These are phyloP conservation scores for Crocodylus rhombifer DNA, from an alignment of 2,797 vertebrate species.

Conservation along the genomic window DNA sequence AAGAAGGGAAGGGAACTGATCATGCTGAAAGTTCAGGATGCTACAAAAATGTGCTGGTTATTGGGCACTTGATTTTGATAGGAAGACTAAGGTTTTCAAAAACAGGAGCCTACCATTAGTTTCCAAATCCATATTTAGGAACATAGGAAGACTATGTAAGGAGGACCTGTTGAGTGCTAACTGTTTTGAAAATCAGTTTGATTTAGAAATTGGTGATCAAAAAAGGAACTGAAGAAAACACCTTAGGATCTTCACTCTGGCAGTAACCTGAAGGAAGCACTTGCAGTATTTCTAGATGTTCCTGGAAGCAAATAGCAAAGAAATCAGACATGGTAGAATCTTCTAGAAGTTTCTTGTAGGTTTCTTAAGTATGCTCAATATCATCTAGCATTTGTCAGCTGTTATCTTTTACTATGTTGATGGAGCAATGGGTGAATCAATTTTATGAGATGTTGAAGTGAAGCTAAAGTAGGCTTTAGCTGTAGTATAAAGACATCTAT, in stretches of 20 bases:
- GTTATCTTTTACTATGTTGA: neutral
- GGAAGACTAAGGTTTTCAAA: neutral
- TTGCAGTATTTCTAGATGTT: constrained; percentile 64
- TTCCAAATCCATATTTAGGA: neutral
- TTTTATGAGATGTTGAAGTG: neutral
- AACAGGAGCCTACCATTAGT: neutral
- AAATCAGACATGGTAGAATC: neutral
- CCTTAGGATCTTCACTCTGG: constrained; percentile 30
- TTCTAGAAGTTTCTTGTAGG: neutral
- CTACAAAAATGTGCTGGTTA: neutral
- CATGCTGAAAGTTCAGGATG: neutral
- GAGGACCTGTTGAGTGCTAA: neutral
- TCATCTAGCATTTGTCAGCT: neutral
- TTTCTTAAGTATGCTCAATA: neutral
- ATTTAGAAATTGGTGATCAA: neutral
- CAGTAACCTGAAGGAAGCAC: constrained; percentile 17
- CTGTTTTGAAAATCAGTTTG: neutral
- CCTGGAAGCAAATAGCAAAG: constrained; percentile 34
- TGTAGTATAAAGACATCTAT: neutral
- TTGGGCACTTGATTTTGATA: neutral
- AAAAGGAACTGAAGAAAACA: constrained; percentile 34
- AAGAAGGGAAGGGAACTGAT: neutral
- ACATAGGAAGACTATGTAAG: neutral
- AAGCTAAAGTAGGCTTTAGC: neutral
- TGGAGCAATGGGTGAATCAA: neutral